Conservation (phyloP, 1,140 invertebrate species). For the Belonocnema kinseyi region DNA sequence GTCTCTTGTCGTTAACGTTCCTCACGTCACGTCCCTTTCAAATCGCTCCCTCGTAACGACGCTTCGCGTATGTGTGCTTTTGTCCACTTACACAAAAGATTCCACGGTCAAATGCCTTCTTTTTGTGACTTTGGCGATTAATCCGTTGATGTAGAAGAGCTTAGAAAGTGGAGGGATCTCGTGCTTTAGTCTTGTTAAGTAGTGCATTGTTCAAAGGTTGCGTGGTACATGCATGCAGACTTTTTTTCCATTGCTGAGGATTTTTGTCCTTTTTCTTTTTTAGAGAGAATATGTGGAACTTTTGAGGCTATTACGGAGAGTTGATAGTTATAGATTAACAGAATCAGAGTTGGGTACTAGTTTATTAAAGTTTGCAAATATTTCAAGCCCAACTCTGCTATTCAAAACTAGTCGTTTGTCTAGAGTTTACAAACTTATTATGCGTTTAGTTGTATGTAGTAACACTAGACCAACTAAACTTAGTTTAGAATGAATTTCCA, state of each 20-base stretch:
- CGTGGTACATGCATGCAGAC: conserved; percentile 15
- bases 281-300: conserved; percentile 2
- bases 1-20: conserved; percentile 31
- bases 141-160: conserved; percentile 5
- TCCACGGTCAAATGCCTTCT: conserved; percentile 23
- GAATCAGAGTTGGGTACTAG: too few relatives aligned
- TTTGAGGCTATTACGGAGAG: too few relatives aligned
- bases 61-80: conserved; percentile 7
- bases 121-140: not conserved
- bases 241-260: not conserved
- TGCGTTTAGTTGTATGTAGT: too few relatives aligned
- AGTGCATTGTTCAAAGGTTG: conserved; percentile 24
- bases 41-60: conserved; percentile 5
- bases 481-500: not conserved
- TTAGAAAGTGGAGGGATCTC: not conserved
- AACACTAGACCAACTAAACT: too few relatives aligned
- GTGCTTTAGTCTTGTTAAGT: conserved; percentile 18
- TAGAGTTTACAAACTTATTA: not conserved
- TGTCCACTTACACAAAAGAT: conserved; percentile 14
- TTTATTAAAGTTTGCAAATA: too few relatives aligned
- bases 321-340: too few relatives aligned
- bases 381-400: not conserved
- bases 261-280: not conserved
- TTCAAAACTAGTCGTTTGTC: not conserved
- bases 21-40: conserved; percentile 27